Evolutionary conservation across 2,113 vertebrate species (phyloP).

Genomic region (Aegithalos caudatus): DNA sequence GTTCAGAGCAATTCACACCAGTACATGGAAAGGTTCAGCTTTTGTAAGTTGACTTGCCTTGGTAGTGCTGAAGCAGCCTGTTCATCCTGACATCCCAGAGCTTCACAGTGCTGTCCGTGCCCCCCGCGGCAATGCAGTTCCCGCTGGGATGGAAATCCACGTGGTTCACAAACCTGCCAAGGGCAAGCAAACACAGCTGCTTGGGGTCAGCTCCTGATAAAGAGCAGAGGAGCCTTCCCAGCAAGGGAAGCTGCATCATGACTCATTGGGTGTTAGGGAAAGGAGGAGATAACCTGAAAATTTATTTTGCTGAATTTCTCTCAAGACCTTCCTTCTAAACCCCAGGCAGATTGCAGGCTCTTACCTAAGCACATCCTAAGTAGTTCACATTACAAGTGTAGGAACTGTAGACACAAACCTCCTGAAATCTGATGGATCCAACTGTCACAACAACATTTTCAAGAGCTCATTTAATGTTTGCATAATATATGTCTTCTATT

Average conservation of each 20-base stretch:
- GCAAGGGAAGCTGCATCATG: neutral
- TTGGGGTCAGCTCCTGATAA: neutral
- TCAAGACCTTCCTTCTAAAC: neutral
- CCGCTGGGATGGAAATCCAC: conserved; percentile 95
- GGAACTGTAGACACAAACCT: neutral
- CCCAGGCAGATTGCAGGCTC: neutral
- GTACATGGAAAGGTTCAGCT: accelerated
- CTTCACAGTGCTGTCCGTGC: conserved; percentile 91
- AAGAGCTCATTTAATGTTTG: neutral
- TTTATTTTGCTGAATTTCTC: neutral
- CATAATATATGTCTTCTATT: neutral
- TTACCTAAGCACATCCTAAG: neutral
- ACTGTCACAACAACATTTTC: neutral
- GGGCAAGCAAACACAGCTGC: neutral
- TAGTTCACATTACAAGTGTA: neutral
- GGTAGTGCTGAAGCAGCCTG: conserved; percentile 93
- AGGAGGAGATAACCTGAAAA: neutral
- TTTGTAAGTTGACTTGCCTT: conserved; percentile 73
- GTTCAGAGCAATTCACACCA: neutral
- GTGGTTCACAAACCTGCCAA: conserved; percentile 83
- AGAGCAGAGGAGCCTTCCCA: neutral
- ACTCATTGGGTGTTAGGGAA: neutral
- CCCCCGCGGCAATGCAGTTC: conserved; percentile 85
- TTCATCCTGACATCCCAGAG: conserved; percentile 93
- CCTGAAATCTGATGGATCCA: neutral